These are phyloP conservation scores for Gandaritis pyraliata DNA, from an alignment of 2,888 invertebrate genomes.

Conservation along the genomic window DNA sequence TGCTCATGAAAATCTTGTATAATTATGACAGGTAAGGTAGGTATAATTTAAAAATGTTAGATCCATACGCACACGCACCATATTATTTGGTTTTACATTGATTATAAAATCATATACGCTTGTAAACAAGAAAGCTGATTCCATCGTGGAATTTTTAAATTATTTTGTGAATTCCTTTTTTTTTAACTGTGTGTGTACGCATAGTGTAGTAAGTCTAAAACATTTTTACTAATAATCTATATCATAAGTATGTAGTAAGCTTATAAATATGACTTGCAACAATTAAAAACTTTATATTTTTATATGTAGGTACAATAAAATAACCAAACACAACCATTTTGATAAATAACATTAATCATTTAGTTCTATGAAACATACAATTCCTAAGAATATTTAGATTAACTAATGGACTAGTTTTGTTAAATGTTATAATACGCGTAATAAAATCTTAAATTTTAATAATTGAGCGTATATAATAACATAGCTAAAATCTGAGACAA, in stretches of 20 bases:
- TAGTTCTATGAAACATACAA: slow-evolving; percentile 48
- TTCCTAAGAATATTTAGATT: slow-evolving; percentile 54
- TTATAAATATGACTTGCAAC: slow-evolving; percentile 47
- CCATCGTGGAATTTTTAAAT: too few species aligned
- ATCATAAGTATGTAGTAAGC: slow-evolving; percentile 39
- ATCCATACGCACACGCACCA: slow-evolving; percentile 24
- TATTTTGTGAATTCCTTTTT: too few species aligned
- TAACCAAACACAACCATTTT: slow-evolving; percentile 63
- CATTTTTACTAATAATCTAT: slow-evolving; percentile 26
- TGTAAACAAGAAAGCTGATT: too few species aligned
- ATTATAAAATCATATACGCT: too few species aligned
- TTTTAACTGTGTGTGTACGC: slow-evolving; percentile 1
- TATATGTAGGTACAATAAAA: slow-evolving; percentile 29
- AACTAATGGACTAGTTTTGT: slow-evolving; percentile 65
- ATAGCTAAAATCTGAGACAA: slow-evolving; percentile 52
- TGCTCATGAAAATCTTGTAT: slow-evolving; percentile 70
- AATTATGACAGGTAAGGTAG: slow-evolving; percentile 52
- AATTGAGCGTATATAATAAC: slow-evolving; percentile 71
- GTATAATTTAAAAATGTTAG: slow-evolving; percentile 49
- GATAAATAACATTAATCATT: slow-evolving; percentile 43
- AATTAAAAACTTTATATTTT: slow-evolving; percentile 43
- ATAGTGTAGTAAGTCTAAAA: slow-evolving; percentile 15
- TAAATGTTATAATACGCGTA: slow-evolving; percentile 33
- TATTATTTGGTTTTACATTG: not conserved
- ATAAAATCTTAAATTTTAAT: slow-evolving; percentile 55